Conservation (phyloP, 2,113 vertebrate species). For the Poeciliopsis retropinna region DNA sequence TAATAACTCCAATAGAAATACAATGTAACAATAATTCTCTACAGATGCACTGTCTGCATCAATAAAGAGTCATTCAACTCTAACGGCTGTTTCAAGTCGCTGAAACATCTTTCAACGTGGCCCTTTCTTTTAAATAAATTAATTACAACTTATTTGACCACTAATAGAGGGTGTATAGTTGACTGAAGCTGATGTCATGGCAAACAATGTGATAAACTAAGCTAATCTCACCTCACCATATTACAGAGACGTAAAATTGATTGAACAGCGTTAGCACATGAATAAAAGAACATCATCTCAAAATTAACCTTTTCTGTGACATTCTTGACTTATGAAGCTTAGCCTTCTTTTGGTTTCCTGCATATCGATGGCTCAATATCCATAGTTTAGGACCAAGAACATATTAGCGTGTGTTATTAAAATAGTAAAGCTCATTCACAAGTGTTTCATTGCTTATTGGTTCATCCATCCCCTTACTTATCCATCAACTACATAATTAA, state of each 20-base stretch:
- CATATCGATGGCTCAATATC: background rate
- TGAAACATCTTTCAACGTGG: too few species aligned
- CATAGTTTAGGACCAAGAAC: constrained; percentile 17
- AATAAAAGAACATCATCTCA: background rate
- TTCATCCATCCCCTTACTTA: constrained; percentile 45
- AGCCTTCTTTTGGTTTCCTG: background rate
- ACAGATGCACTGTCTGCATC: too few species aligned
- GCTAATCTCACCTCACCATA: background rate
- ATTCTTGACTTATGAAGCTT: background rate
- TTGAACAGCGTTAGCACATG: background rate
- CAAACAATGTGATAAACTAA: background rate
- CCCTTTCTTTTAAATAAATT: too few species aligned
- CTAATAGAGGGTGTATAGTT: too few species aligned
- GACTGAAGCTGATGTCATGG: too few species aligned
- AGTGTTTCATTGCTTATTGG: constrained; percentile 46
- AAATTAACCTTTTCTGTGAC: background rate
- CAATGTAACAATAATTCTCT: too few species aligned
- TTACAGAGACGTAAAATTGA: background rate
- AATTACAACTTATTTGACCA: too few species aligned
- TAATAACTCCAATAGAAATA: too few species aligned
- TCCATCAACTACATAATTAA: constrained; percentile 64
- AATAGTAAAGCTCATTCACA: constrained; percentile 42
- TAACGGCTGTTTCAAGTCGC: too few species aligned
- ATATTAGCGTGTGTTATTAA: constrained; percentile 35
- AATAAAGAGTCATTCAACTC: too few species aligned